Evolutionary conservation across 64 coral and sea anemone genomes (phyloP).

Genomic region (Montipora cactus): DNA sequence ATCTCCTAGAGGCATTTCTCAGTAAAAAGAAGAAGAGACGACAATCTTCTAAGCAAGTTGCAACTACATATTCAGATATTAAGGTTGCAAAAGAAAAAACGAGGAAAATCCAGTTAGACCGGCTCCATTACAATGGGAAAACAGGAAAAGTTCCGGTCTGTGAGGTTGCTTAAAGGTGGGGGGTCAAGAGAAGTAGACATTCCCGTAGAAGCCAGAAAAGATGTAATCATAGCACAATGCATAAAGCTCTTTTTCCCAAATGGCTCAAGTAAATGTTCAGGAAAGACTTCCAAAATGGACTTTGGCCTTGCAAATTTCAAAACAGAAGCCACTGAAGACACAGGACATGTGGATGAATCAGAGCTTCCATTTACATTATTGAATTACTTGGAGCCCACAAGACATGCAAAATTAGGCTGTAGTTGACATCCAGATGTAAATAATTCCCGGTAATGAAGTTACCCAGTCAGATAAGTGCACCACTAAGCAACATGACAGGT

Average conservation of each 20-base stretch:
- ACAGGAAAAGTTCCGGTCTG: slow-evolving; percentile 19
- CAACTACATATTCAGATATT: background rate
- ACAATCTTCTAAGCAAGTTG: background rate
- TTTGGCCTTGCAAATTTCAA: slow-evolving; percentile 54
- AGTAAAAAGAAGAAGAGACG: background rate
- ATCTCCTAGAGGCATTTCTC: slow-evolving; percentile 20
- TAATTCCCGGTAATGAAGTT: background rate
- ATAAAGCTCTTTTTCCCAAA: slow-evolving; percentile 49
- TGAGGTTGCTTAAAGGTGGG: slow-evolving; percentile 31
- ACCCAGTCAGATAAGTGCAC: background rate
- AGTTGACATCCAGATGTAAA: background rate
- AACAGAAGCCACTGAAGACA: background rate
- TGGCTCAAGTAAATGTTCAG: slow-evolving; percentile 24
- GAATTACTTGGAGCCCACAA: slow-evolving; percentile 1
- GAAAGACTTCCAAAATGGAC: slow-evolving; percentile 4
- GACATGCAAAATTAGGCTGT: slow-evolving; percentile 8
- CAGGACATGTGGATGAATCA: background rate
- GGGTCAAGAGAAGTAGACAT: slow-evolving; percentile 45
- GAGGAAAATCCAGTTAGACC: slow-evolving; percentile 39
- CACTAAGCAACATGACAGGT: too few relatives aligned
- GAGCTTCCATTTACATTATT: slow-evolving; percentile 17
- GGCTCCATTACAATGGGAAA: slow-evolving; percentile 21
- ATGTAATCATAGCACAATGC: slow-evolving; percentile 39
- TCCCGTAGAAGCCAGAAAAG: background rate
- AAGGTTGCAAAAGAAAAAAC: background rate